Evolutionary conservation across 2,888 invertebrate genomes (phyloP), one percentile per base, ranked within the genome.

Genomic region (Cerastis rubricosa): DNA sequence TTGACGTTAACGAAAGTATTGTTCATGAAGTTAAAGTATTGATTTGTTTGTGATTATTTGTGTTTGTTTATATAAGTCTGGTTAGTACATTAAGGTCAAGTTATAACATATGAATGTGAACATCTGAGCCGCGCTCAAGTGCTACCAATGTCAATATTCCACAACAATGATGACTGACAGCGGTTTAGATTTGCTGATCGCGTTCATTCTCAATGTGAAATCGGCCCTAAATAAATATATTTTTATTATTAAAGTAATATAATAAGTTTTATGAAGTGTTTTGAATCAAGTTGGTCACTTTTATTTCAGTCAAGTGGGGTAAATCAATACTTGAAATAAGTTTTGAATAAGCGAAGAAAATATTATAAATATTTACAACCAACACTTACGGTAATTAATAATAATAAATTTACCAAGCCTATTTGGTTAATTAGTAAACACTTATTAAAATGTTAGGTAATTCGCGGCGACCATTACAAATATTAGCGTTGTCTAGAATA

Each of bases 1-100:
- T 85, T 81, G 82, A 76, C 71, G 66, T 80, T 81, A 84, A 87
- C 71, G 78, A 85, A 84, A 85, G 73, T 69, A 86, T 80, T 85
- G 83, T 51, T 80, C 61, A 61, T 35, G 59, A 29, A 45, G 71
- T 67, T 54, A 40, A 61, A 47, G 59, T 71, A 70, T 80, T 57
- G 70, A 54, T 71, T 66, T 63, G n/a, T 64, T 25, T 66, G 78
- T n/a, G 14, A 19, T 29, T 47, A 3, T 61, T 64, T 19, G 0
- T 70, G 61, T 68, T 49, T 71, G 9, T 57, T 49, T 80, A 43
- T 35, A 17, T 1, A 40, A 19, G n/a, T 17, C 43, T 11, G n/a
- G 12, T 25, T 40, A 14, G n/a, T 14, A 1, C 4, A 4, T 14
- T 0, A 25, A 22, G 43, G 64, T 14, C 64, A 43, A 43, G n/a